These are phyloP conservation scores for Tribolium castaneum DNA, from an alignment of 1,140 invertebrate species.

Conservation along the genomic window DNA sequence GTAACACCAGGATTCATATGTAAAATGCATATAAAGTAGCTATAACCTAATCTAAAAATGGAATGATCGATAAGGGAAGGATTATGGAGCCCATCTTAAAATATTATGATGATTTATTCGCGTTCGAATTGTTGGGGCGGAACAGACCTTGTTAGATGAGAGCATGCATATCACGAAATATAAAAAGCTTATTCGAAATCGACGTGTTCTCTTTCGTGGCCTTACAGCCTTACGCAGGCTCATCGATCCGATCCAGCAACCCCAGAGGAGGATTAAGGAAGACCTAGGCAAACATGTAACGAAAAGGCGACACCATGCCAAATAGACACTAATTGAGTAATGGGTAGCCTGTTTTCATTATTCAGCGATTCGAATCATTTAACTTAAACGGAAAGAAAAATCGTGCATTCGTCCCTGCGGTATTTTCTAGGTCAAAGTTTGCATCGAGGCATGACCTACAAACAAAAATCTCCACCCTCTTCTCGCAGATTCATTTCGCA, in stretches of 20 bases:
- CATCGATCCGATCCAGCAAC: conserved; percentile 36
- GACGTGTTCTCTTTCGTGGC: conserved; percentile 26
- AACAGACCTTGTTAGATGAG: conserved; percentile 25
- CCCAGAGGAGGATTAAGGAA: conserved; percentile 41
- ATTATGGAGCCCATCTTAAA: conserved; percentile 28
- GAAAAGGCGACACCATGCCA: conserved; percentile 25
- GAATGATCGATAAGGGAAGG: conserved; percentile 13
- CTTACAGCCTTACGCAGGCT: conserved; percentile 36
- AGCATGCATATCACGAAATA: conserved; percentile 36
- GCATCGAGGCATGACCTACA: conserved; percentile 32
- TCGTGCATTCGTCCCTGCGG: conserved; percentile 9
- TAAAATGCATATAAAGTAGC: conserved; percentile 10
- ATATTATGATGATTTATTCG: conserved; percentile 19
- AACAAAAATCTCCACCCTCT: conserved; percentile 33
- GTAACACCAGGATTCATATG: background rate
- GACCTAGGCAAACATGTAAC: conserved; percentile 38
- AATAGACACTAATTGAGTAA: conserved; percentile 41
- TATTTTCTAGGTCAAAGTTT: conserved; percentile 27
- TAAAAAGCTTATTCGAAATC: conserved; percentile 30
- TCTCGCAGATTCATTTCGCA: conserved; percentile 28
- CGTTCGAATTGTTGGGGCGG: conserved; percentile 18
- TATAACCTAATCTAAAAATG: conserved; percentile 27
- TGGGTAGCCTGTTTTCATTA: conserved; percentile 19
- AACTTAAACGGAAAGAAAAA: background rate
- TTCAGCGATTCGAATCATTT: conserved; percentile 15